Evolutionary conservation across 2,113 vertebrate species (phyloP).

Genomic region (Zonotrichia leucophrys): DNA sequence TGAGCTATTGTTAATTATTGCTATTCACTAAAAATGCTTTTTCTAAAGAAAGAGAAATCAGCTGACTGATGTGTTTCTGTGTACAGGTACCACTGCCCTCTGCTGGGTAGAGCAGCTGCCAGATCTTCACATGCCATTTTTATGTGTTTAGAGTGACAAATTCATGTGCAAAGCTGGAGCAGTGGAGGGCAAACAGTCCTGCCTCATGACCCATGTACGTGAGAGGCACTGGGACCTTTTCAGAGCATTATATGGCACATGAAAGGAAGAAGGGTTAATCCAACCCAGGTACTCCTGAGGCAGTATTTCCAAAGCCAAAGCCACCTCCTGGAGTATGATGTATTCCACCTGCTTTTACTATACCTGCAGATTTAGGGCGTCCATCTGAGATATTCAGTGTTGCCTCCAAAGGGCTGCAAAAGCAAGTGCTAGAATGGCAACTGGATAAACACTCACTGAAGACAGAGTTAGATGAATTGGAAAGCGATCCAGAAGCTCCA

Average conservation of each 20-base stretch:
- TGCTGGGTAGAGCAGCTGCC: constrained; percentile 46
- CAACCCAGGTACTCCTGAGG: constrained; percentile 54
- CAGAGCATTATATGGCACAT: background rate
- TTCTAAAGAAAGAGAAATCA: background rate
- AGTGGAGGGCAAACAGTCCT: background rate
- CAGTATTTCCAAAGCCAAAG: constrained; percentile 51
- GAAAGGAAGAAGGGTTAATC: constrained; percentile 52
- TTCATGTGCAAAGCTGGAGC: background rate
- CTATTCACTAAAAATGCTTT: background rate
- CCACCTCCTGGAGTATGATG: constrained; percentile 49
- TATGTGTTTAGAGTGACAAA: background rate
- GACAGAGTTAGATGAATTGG: constrained; percentile 96
- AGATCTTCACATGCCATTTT: background rate
- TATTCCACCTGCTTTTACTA: constrained; percentile 62
- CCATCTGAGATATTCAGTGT: constrained; percentile 84
- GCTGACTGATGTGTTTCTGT: background rate
- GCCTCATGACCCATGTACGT: background rate
- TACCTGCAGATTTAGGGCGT: constrained; percentile 87
- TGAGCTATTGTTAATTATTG: background rate
- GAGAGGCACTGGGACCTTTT: constrained; percentile 39
- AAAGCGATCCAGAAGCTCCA: constrained; percentile 89
- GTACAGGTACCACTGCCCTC: constrained; percentile 62
- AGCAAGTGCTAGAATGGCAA: constrained; percentile 90
- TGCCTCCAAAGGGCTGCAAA: constrained; percentile 87
- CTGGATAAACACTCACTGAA: constrained; percentile 96